Evolutionary conservation across 2,797 vertebrate genomes (phyloP).

Genomic region (Gallinago nigripennis): DNA sequence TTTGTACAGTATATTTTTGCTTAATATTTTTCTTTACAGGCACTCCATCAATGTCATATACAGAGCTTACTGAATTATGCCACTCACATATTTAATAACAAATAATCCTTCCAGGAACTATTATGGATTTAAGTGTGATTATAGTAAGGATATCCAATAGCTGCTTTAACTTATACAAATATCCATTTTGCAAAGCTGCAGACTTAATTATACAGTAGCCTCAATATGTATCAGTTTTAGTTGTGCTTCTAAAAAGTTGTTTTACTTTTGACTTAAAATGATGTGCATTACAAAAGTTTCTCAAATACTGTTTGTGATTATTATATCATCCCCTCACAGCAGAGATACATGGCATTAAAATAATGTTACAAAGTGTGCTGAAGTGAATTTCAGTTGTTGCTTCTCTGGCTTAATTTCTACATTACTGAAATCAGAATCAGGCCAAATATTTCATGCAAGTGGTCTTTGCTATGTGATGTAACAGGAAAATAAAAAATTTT

Average conservation of each 20-base stretch:
- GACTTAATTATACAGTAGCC: slow-evolving; percentile 8
- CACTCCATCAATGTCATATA: slow-evolving; percentile 15
- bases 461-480: not conserved
- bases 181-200: slow-evolving; percentile 12
- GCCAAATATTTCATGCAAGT: not conserved
- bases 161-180: slow-evolving; percentile 27
- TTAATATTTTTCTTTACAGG: slow-evolving; percentile 28
- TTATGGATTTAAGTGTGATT: slow-evolving; percentile 47
- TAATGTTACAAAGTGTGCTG: not conserved
- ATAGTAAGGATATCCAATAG: slow-evolving; percentile 3
- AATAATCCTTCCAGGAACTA: slow-evolving; percentile 50
- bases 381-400: not conserved
- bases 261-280: not conserved
- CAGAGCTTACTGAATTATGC: slow-evolving; percentile 34
- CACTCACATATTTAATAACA: slow-evolving; percentile 51
- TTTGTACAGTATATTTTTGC: slow-evolving; percentile 42
- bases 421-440: not conserved
- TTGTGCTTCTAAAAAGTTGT: not conserved
- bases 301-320: not conserved
- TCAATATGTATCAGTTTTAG: not conserved
- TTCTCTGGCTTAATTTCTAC: not conserved
- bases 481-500: not conserved
- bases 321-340: not conserved
- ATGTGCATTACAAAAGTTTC: not conserved
- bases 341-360: not conserved